Evolutionary conservation across 2,888 invertebrate species (phyloP).

Genomic region (Hypomecis atomaria): DNA sequence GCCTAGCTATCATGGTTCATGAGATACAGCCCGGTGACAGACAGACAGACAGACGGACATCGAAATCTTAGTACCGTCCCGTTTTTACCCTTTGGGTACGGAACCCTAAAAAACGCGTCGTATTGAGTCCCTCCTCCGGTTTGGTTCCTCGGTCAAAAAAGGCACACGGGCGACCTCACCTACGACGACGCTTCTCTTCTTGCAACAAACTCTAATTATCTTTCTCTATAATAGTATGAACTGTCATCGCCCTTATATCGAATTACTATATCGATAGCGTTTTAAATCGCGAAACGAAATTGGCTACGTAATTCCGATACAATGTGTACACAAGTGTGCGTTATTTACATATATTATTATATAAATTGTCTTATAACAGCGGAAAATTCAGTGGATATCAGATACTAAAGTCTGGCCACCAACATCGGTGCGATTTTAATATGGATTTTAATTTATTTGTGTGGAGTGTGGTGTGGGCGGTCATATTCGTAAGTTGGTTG

Average conservation of each 20-base stretch:
- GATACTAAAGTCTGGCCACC: constrained; percentile 52
- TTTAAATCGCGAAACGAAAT: constrained; percentile 17
- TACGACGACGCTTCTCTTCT: no score
- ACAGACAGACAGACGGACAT: no score
- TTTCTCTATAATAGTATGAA: not conserved
- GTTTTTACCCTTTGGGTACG: no score
- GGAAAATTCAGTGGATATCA: constrained; percentile 47
- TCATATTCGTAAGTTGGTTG: constrained; percentile 51
- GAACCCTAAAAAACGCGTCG: no score
- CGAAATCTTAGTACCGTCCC: no score
- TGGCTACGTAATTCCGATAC: constrained; percentile 27
- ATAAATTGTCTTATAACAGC: constrained; percentile 42
- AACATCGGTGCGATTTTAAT: constrained; percentile 18
- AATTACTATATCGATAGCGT: not conserved
- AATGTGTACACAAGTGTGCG: constrained; percentile 39
- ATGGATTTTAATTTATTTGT: constrained; percentile 5
- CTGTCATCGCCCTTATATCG: not conserved
- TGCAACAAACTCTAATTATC: not conserved
- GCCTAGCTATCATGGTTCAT: no score
- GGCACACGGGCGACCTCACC: no score
- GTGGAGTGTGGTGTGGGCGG: constrained; percentile 39
- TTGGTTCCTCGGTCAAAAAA: no score
- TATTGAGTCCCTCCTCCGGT: no score
- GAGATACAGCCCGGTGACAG: no score
- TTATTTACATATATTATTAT: constrained; percentile 47